Evolutionary conservation across 1,140 invertebrate genomes (phyloP).

Genomic region (Drosophila repletoides): DNA sequence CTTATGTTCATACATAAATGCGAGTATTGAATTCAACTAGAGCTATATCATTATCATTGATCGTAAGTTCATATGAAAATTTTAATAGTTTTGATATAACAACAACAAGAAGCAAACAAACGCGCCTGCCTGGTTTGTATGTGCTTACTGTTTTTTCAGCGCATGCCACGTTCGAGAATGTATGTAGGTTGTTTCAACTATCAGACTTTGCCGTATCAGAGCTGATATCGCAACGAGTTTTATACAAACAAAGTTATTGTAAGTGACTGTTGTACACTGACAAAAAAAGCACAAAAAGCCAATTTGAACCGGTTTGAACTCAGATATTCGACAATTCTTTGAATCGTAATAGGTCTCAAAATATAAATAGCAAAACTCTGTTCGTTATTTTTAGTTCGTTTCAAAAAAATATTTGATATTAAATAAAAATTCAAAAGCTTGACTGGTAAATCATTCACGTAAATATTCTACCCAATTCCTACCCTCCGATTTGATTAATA

Average conservation of each 20-base stretch:
- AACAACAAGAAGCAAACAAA: conserved; percentile 19
- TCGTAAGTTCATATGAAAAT: conserved; percentile 41
- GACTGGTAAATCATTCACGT: no score
- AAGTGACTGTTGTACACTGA: conserved; percentile 24
- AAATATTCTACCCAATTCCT: no score
- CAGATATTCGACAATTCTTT: no score
- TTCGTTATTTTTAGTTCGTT: no score
- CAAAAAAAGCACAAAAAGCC: no score
- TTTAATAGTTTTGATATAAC: conserved; percentile 19
- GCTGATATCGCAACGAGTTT: conserved; percentile 51
- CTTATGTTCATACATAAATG: no score
- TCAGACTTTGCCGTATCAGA: conserved; percentile 46
- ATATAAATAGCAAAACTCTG: no score
- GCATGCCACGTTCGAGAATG: not conserved
- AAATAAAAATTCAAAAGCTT: no score
- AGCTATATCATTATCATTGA: conserved; percentile 43
- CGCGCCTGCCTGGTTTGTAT: conserved; percentile 8
- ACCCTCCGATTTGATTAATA: no score
- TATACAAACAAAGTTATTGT: conserved; percentile 54
- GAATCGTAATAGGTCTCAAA: no score
- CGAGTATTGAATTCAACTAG: not conserved
- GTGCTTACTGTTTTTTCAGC: not conserved
- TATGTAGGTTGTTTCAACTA: conserved; percentile 46
- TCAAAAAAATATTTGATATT: no score
- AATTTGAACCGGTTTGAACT: no score